phyloP scores from a whole-genome alignment of 2,797 vertebrate genomes.

The Melanotaenia pygmaea region DNA sequence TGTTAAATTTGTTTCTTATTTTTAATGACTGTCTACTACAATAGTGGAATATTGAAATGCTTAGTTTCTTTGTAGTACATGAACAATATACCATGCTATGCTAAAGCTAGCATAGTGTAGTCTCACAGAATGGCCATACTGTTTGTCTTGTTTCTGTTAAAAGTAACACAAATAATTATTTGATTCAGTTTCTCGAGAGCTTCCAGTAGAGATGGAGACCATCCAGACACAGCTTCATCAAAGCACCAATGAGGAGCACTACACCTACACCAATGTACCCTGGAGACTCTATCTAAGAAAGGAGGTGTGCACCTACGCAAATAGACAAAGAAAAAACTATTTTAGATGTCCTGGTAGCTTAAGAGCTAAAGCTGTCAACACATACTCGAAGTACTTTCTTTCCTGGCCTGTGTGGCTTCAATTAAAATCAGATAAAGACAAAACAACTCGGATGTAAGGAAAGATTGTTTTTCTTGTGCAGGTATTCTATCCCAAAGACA shows the following conservation, averaged over 20 bases:
- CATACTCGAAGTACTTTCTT: neutral
- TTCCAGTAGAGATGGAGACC: conserved; percentile 85
- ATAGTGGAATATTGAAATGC: neutral
- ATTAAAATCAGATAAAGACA: neutral
- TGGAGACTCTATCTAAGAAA: conserved; percentile 95
- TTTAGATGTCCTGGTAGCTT: neutral
- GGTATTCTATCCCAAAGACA: conserved; percentile 98
- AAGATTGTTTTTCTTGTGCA: conserved; percentile 64
- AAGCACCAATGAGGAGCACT: conserved; percentile 87
- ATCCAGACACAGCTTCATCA: conserved; percentile 92
- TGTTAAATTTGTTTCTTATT: too few species aligned
- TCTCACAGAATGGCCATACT: neutral
- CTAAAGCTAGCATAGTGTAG: neutral
- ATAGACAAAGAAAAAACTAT: neutral
- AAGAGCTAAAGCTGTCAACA: neutral
- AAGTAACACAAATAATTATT: conserved; percentile 17
- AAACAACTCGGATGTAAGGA: neutral
- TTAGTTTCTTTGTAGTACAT: neutral
- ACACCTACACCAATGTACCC: conserved; percentile 92
- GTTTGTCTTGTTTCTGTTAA: neutral
- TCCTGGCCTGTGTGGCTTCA: neutral
- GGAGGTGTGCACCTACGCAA: conserved; percentile 82
- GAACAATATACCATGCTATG: neutral
- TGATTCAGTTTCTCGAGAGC: conserved; percentile 82
- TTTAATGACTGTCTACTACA: too few species aligned